phyloP scores from a whole-genome alignment of 2,888 invertebrate genomes.

The Megamerina dolium region DNA sequence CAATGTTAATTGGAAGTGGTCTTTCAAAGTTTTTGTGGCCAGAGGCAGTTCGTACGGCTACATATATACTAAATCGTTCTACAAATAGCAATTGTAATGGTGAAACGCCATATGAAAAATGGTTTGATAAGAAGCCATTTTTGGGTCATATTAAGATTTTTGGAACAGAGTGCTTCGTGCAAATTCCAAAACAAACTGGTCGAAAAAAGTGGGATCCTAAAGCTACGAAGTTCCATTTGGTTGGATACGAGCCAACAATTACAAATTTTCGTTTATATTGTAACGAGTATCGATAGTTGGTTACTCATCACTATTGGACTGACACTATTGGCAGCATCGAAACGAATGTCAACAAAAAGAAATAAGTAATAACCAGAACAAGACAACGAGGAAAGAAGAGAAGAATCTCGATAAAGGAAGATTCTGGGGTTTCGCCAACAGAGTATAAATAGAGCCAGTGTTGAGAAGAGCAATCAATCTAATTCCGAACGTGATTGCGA shows the following conservation, averaged over 20 bases:
- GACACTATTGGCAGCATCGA: no score
- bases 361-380: no score
- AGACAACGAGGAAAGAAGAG: no score
- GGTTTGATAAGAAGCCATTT: slow-evolving; percentile 20
- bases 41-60: slow-evolving; percentile 38
- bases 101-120: slow-evolving; percentile 14
- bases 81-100: neutral
- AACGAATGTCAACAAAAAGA: no score
- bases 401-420: no score
- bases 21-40: slow-evolving; percentile 34
- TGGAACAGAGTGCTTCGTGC: slow-evolving; percentile 15
- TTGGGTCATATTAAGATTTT: slow-evolving; percentile 15
- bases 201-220: slow-evolving; percentile 16
- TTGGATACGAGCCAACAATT: slow-evolving; percentile 13
- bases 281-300: no score
- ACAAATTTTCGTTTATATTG: slow-evolving; percentile 10
- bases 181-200: slow-evolving; percentile 12
- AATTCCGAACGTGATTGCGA: no score
- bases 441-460: no score
- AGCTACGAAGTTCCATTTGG: slow-evolving; percentile 11
- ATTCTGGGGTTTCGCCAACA: no score
- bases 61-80: slow-evolving; percentile 33
- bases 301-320: no score
- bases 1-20: slow-evolving; percentile 19
- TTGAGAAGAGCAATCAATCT: no score